Base-by-base conservation (phyloP, 2,113 vertebrate genomes). In the Crocuta crocuta region DNA sequence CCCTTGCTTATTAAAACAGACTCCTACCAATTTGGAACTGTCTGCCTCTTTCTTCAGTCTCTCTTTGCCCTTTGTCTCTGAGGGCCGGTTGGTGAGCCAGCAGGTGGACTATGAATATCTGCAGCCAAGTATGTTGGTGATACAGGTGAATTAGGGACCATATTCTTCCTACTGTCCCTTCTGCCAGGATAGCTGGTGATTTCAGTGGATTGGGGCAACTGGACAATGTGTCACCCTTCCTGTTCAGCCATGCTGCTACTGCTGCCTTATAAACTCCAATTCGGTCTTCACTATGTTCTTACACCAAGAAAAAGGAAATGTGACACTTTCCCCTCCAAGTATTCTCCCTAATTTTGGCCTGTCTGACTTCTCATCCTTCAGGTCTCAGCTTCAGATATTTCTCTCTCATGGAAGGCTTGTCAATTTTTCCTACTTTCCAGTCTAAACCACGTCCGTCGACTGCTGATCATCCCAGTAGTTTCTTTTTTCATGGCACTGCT, bases 301-400 rank as follows among this genome's bases (percentile, higher is more conserved):
- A 71, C 13, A 71, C 61, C 63, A 80, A 24, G 68, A 16, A 58
- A 50, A 24, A 83, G 28, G 21, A 61, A 84, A 81, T 0, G 5
- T 0, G 9, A 45, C 13, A 17, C 10, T 9, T 3, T 19, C 26
- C 26, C 7, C 2, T 2, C n/a, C 13, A 10, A 2, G 7, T 8
- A 19, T 68, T 45, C 19, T 33, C 21, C 26, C 5, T 74, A 6
- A 26, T 50, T 68, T 53, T 73, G 48, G 43, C n/a, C 10, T 39
- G 33, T 17, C n/a, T 12, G 3, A 53, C 61, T 48, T 26, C 63
- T 74, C 7, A 11, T 13, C 3, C 17, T 63, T 63, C 24, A 10
- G 31, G 43, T 78, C 45, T 82, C 33, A 39, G 21, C 12, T 45
- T 68, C 53, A 73, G 68, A 68, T 8, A 39, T 33, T 70, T 80